Evolutionary conservation across 2,113 vertebrate species (phyloP).

Genomic region (Mirounga angustirostris): DNA sequence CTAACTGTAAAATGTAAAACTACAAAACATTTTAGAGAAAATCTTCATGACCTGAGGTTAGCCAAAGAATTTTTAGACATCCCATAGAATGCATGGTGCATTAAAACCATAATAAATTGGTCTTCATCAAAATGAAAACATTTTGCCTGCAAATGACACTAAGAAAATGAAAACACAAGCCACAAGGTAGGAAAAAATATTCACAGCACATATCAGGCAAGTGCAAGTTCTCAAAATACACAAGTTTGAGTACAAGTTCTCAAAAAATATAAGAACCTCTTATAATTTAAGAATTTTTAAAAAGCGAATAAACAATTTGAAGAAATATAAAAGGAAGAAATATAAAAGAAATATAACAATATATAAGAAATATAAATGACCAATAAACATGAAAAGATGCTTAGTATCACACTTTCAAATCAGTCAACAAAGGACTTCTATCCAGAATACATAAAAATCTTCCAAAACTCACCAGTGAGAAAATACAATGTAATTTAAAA

Average conservation of each 20-base stretch:
- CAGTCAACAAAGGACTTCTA: background rate
- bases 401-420: conserved; percentile 1
- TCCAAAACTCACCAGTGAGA: background rate
- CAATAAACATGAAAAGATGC: background rate
- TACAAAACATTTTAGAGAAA: background rate
- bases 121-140: background rate
- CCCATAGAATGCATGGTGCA: background rate
- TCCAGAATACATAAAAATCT: background rate
- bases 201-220: background rate
- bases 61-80: background rate
- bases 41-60: background rate
- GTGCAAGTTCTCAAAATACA: background rate
- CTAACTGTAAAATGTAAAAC: background rate
- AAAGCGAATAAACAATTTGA: background rate
- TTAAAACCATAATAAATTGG: background rate
- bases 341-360: background rate
- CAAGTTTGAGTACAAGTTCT: background rate
- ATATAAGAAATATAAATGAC: background rate
- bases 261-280: background rate
- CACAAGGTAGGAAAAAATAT: background rate
- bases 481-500: background rate
- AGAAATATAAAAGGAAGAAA: background rate
- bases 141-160: background rate
- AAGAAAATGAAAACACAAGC: background rate
- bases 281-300: background rate